Base-by-base conservation (phyloP, 2,888 invertebrate species). In the Pseudeuparius sepicola region DNA sequence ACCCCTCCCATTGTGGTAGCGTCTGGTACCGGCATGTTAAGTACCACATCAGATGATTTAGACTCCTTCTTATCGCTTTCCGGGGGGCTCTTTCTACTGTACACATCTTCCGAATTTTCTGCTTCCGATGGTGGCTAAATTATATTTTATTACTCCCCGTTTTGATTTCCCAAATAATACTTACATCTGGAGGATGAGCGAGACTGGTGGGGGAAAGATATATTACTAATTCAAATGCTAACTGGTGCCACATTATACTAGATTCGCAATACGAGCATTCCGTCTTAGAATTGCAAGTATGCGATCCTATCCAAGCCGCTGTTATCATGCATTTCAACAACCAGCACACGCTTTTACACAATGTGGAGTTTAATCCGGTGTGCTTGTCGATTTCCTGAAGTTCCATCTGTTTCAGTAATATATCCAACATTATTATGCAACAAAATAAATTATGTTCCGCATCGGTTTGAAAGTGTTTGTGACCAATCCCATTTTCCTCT, bases 391-490 rank as follows among this genome's bases (percentile, higher is more conserved):
- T 71, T 49, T 85, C 82, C 61, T 89, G 88, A 9, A 90, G 66
- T 55, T 88, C 86, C 75, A 89, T 76, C 78, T 98, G 97, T 66
- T 93, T 93, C 9, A 96, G 66, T 29, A 94, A 65, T 47, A 96
- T 83, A 56, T 98, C 97, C 43, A 97, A 66, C 92, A 97, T 94
- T 23, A 96, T 73, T 45, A 96, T 89, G 58, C 92, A 96, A 55
- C 94, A 94, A 1, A 87, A 86, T n/a, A 94, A 67, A 59, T 90
- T 88, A 33, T 79, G 66, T 52, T 81, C 81, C 10, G 74, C 70
- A 47, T 79, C 79, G 0, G 72, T 70, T 44, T 80, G 78, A 36
- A 80, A 81, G 52, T 79, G 78, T 39, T 74, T 72, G 28, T 72
- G 67, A 12, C 69, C 68, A 9, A 68, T 66, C 2, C 72, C 72